phyloP scores from a whole-genome alignment of 2,888 invertebrate species.

The Esperia sulphurella region DNA sequence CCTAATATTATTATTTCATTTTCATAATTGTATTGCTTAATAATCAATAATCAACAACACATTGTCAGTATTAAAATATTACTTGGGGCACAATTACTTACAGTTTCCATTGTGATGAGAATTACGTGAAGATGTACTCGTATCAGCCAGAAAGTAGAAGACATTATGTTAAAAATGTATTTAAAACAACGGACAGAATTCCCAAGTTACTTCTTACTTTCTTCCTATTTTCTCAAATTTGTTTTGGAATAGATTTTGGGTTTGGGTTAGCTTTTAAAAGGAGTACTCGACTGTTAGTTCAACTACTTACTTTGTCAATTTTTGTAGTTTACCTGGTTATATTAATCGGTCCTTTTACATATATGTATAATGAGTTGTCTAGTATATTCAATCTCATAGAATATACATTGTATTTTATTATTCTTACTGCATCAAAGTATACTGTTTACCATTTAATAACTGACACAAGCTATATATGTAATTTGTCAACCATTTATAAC shows the following conservation, averaged over 20 bases:
- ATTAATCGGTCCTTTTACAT: not conserved
- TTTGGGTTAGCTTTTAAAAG: not conserved
- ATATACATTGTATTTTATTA: not conserved
- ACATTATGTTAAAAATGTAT: no score
- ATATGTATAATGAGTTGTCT: not conserved
- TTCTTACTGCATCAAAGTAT: conserved; percentile 2
- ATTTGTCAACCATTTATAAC: not conserved
- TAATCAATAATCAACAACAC: no score
- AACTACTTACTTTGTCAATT: not conserved
- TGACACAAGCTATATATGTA: not conserved
- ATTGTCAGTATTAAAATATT: no score
- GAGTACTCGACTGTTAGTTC: not conserved
- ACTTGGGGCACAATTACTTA: no score
- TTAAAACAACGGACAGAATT: not conserved
- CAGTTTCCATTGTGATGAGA: no score
- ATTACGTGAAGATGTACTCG: no score
- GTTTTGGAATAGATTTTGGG: conserved; percentile 4
- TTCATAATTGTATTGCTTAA: no score
- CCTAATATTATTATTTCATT: no score
- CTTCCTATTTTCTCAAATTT: not conserved
- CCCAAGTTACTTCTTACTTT: not conserved
- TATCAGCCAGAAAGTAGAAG: no score
- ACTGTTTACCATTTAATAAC: conserved; percentile 4
- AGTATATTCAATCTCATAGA: not conserved
- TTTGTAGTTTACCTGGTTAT: not conserved